Base-by-base conservation (phyloP, 2,888 invertebrate genomes). In the Escarpia spicata region DNA sequence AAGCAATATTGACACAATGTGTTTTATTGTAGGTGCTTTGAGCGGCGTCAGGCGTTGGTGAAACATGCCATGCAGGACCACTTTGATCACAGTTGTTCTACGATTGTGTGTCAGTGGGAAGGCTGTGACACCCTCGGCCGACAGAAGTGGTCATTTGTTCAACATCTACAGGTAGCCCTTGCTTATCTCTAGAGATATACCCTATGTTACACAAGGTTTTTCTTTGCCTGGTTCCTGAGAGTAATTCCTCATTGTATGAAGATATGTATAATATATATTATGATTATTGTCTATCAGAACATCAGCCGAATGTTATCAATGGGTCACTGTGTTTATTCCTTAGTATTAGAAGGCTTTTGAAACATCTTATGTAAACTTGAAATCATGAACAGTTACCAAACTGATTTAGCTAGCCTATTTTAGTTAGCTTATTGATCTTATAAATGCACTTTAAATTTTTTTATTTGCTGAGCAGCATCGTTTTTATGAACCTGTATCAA, bases 131-230 rank as follows among this genome's bases (percentile, higher is more conserved):
- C 98, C 91, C 97, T 99, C 96, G 98, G 98, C 93, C 97, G 99
- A 93, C 98, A 98, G 96, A 97, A 98, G 92, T 99, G 99, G 97
- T 99, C 99, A 0, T 97, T 99, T 89, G 98, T 99, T 97, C 99
- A 99, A 93, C 99, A 99, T 97, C 97, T 99, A 93, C 98, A 97
- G 96, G 97, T 97, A 94, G 8, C 90, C 12, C 26, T 75, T 75
- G 26, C 6, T 19, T 75, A 15, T 75, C 9, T 9, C 52, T 52
- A 52, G 52, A 9, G 15, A 15, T 75, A 75, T 75, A 26, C 19
- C 75, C 6, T 26, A 26, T 1, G 75, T 26, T 4, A 75, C 0
- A 75, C 75, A n/a, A 75, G 26, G 26, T n/a, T 75, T 19, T 15
- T 9, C 52, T 52, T 75, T n/a, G 19, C n/a, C 15, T n/a, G 6